These are phyloP conservation scores for Fratercula arctica DNA, from an alignment of 2,797 vertebrate species.

Conservation along the genomic window DNA sequence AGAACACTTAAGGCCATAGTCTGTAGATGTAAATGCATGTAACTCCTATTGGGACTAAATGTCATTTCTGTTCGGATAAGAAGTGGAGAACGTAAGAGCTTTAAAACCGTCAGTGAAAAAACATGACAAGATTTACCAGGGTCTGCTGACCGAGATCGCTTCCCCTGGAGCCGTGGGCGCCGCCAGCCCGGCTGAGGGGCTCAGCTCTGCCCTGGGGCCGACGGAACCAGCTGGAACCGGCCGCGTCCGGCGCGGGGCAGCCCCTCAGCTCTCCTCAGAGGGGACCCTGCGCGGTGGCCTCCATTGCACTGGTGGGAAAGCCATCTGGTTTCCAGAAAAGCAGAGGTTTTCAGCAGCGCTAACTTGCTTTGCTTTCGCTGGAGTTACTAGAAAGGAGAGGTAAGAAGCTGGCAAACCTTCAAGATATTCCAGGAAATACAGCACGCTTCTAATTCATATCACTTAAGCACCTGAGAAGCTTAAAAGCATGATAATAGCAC, in stretches of 20 bases:
- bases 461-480: not conserved
- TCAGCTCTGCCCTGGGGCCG: not conserved
- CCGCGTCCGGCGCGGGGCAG: not conserved
- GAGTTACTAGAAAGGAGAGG: not conserved
- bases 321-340: accelerated
- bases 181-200: not conserved
- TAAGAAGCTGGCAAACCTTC: not conserved
- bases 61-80: not conserved
- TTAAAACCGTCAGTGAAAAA: not conserved
- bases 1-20: not conserved
- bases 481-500: conserved; percentile 17
- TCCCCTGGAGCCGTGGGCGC: not conserved
- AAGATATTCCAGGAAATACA: conserved; percentile 1
- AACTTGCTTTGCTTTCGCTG: not conserved
- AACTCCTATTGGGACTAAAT: not conserved
- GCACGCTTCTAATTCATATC: not conserved
- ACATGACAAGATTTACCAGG: not conserved
- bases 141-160: not conserved
- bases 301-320: accelerated
- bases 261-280: not conserved
- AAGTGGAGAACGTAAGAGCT: not conserved
- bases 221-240: not conserved
- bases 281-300: accelerated
- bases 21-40: not conserved
- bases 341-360: not conserved